Evolutionary conservation across 2,797 vertebrate species (phyloP), one percentile per base, ranked within the genome.

Genomic region (Cyprinodon diabolis): DNA sequence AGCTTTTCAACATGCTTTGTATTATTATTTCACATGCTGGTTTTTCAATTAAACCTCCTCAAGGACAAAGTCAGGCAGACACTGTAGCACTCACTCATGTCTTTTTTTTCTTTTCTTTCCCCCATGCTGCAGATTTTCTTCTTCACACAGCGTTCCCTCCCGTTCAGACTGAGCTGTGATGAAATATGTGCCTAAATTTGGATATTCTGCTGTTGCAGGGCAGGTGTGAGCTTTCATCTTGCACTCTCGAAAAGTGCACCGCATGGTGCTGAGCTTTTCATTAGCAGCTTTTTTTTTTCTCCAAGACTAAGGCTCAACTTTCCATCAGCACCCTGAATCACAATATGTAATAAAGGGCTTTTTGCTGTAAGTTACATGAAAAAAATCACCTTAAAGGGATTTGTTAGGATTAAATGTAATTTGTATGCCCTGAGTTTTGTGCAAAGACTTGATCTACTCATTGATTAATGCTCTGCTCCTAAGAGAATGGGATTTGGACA

Each of bases 101-200:
- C 60, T 23, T 47, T 55, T 66, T 72, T 75, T 62, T 30, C 30
- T 43, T 43, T 5, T 43, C 7, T 43, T 4, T 43, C 52, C 74
- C 12, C 63, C 68, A 56, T 68, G 30, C 71, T 72, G 78, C 74
- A 62, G 69, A 63, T 73, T 62, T 52, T 71, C 21, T 77, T 40
- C 63, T 75, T 85, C 71, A 76, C 58, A 68, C 66, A 77, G 71
- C 83, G 77, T 65, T 23, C 74, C 48, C 72, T 71, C 79, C 69
- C 49, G 40, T 78, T 82, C 67, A 45, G 71, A 77, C 76, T 49
- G 60, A 75, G 76, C 77, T 66, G 80, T 56, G 79, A 77, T 83
- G 77, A 87, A 82, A 84, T 78, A 84, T 82, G 84, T 62, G 72
- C 58, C 80, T 89, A 84, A 88, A 91, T 90, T 78, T 85, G 77